phyloP scores from a whole-genome alignment of 37 sponge, comb jelly and placozoan genomes.

The Aphrocallistes beatrix region DNA sequence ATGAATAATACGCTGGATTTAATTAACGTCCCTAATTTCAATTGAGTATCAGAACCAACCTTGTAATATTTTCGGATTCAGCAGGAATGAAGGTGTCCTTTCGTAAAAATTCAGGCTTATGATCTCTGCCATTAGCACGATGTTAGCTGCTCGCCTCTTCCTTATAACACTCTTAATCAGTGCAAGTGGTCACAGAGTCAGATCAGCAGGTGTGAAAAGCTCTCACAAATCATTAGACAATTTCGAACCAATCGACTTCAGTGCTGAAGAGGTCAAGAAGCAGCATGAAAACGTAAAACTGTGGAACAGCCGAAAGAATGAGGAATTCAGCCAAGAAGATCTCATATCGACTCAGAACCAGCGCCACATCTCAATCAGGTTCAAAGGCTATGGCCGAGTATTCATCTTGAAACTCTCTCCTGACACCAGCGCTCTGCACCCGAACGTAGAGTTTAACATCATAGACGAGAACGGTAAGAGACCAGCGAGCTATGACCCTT shows the following conservation, averaged over 20 bases:
- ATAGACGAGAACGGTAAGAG: not conserved
- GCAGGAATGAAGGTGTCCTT: too few species aligned
- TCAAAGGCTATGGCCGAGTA: not conserved
- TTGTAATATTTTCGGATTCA: too few species aligned
- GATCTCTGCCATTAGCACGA: too few species aligned
- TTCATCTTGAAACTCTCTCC: not conserved
- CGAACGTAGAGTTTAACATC: not conserved
- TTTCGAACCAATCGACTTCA: not conserved
- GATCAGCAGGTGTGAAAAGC: too few species aligned
- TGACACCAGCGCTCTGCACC: not conserved
- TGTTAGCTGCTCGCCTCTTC: too few species aligned
- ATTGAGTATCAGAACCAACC: too few species aligned
- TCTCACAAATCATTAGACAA: not conserved
- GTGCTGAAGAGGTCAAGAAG: not conserved
- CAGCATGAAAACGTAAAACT: not conserved
- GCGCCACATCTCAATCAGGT: not conserved
- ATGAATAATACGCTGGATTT: too few species aligned
- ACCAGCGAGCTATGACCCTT: constrained; percentile 29
- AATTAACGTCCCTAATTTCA: too few species aligned
- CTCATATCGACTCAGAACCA: not conserved
- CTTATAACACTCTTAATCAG: too few species aligned
- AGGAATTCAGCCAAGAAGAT: not conserved
- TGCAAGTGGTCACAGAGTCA: too few species aligned
- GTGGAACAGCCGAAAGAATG: too few species aligned
- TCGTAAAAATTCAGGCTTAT: too few species aligned